A percentile compares a stretch with the other conserved stretches of the same genome.
phyloP scores from a whole-genome alignment of 2,888 invertebrate species.

The Eupeodes luniger region DNA sequence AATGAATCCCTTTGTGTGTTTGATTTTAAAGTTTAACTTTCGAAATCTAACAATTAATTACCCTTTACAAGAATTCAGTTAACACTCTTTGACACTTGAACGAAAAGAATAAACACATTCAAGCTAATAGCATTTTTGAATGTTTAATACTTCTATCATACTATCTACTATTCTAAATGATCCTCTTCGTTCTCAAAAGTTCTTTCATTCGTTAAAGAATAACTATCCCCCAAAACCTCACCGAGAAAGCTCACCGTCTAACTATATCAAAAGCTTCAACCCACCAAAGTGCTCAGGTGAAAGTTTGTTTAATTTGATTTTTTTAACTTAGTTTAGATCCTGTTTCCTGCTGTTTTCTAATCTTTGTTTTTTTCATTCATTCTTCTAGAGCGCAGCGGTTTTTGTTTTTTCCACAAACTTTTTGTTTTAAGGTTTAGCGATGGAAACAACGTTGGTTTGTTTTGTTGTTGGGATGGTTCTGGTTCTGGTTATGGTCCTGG shows the following conservation, averaged over 20 bases:
- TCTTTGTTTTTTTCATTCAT: constrained; percentile 29
- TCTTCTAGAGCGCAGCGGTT: not conserved
- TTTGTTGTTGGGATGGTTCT: not conserved
- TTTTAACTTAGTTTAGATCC: constrained; percentile 5
- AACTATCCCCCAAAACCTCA: not conserved
- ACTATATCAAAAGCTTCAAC: constrained; percentile 16
- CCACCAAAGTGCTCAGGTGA: constrained; percentile 58
- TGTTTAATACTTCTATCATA: too few species aligned
- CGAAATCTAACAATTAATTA: too few species aligned
- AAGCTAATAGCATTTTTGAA: too few species aligned
- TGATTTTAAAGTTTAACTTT: too few species aligned
- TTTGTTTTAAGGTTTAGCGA: constrained; percentile 34
- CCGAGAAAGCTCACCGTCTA: constrained; percentile 4
- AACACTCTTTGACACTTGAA: too few species aligned
- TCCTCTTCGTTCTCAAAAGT: too few species aligned
- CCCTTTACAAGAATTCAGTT: too few species aligned
- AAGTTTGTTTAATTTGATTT: constrained; percentile 23
- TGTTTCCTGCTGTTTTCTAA: constrained; percentile 39
- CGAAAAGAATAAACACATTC: too few species aligned
- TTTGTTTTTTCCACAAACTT: constrained; percentile 41
- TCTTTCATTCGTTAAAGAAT: too few species aligned
- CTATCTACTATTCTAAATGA: too few species aligned
- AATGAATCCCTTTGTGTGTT: too few species aligned
- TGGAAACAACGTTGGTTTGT: constrained; percentile 23
- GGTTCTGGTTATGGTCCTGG: not conserved